Evolutionary conservation across 2,113 vertebrate genomes (phyloP).

Genomic region (Odocoileus hemionus): DNA sequence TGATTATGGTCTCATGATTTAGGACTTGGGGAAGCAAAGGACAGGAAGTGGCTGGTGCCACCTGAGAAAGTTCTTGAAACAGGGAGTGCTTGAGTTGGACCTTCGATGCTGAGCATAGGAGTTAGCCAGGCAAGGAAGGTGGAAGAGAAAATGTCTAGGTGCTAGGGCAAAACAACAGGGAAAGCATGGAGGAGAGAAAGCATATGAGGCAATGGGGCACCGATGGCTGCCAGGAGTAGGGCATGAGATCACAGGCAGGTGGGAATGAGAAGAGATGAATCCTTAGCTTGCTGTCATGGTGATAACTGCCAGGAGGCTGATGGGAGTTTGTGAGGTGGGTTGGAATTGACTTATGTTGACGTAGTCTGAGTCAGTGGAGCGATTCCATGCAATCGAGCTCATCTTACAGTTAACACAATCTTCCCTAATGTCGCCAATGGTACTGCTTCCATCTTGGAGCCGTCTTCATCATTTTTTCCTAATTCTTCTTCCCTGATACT

Average conservation of each 20-base stretch:
- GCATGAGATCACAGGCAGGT: background rate
- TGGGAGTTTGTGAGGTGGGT: too few species aligned
- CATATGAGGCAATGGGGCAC: accelerated
- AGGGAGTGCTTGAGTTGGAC: background rate
- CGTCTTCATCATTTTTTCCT: background rate
- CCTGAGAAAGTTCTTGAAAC: background rate
- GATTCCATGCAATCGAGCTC: background rate
- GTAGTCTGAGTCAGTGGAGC: accelerated
- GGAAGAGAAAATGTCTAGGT: accelerated
- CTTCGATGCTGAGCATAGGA: background rate
- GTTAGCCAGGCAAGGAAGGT: background rate
- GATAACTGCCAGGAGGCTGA: background rate
- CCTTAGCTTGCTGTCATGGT: accelerated
- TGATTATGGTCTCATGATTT: background rate
- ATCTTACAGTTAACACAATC: background rate
- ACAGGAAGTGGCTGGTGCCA: background rate
- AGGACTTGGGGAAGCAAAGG: background rate
- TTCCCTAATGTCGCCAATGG: accelerated
- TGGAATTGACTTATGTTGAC: background rate
- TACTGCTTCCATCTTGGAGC: background rate
- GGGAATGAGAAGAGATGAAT: background rate
- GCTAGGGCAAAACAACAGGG: background rate
- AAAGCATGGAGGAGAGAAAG: background rate
- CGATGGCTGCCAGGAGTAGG: background rate
- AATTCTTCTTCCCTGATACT: background rate